These are phyloP conservation scores for Hartigia nigra DNA, from an alignment of 2,888 invertebrate species.

Conservation along the genomic window DNA sequence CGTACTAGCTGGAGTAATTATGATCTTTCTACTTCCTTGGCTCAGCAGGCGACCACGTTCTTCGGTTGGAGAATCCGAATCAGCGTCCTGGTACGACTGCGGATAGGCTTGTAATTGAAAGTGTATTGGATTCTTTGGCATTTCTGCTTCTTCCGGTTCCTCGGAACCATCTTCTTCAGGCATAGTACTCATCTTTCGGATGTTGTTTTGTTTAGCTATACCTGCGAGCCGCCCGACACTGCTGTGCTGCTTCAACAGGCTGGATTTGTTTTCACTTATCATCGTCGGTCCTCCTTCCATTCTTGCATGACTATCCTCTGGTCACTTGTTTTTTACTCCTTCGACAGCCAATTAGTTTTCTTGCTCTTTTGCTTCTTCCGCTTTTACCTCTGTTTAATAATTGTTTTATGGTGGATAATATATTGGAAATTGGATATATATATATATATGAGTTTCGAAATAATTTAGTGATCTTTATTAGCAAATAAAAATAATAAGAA, in stretches of 20 bases:
- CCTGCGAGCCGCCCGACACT: conserved; percentile 7
- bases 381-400: neutral
- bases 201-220: conserved; percentile 26
- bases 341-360: neutral
- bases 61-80: conserved; percentile 54
- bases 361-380: neutral
- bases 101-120: neutral
- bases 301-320: conserved; percentile 5
- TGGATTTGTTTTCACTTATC: conserved; percentile 28
- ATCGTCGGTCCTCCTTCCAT: conserved; percentile 16
- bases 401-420: neutral
- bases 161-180: conserved; percentile 56
- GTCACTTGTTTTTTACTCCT: neutral
- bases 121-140: neutral
- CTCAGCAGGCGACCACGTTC: conserved; percentile 45
- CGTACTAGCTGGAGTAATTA: conserved; percentile 24
- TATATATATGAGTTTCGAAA: neutral
- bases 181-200: conserved; percentile 61
- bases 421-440: neutral
- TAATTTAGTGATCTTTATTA: neutral
- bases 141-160: conserved; percentile 41
- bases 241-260: conserved; percentile 33
- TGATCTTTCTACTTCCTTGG: conserved; percentile 31
- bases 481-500: neutral
- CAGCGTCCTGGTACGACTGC: conserved; percentile 35